Percentiles rank a stretch among this genome's conserved stretches.
phyloP scores from a whole-genome alignment of 2,888 invertebrate genomes.

The Mactromeris polynyma region DNA sequence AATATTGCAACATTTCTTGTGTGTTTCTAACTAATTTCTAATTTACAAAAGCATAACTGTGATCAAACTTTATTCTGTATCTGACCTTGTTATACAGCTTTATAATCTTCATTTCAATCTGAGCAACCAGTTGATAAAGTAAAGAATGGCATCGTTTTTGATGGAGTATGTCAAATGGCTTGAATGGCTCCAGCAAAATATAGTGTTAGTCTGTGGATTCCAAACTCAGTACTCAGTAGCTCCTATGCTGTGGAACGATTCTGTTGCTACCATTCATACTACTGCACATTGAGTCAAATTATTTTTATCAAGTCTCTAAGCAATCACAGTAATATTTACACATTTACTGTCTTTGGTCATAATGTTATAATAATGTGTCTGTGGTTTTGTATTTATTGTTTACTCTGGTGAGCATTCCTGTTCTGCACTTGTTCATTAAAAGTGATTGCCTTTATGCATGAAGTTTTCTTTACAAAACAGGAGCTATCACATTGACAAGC shows the following conservation, averaged over 20 bases:
- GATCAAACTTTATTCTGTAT: not conserved
- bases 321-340: too few relatives aligned
- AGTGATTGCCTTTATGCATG: conserved; percentile 41
- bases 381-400: too few relatives aligned
- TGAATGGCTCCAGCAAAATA: too few relatives aligned
- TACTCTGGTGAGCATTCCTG: not conserved
- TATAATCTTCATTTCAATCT: not conserved
- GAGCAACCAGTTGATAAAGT: too few relatives aligned
- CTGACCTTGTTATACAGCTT: not conserved
- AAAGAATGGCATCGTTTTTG: too few relatives aligned
- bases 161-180: too few relatives aligned
- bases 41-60: not conserved
- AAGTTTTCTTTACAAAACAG: conserved; percentile 70
- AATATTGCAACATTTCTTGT: not conserved
- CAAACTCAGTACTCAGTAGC: too few relatives aligned
- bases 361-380: too few relatives aligned
- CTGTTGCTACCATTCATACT: not conserved
- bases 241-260: not conserved
- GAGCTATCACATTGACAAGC: conserved; percentile 77
- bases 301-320: too few relatives aligned
- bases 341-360: too few relatives aligned
- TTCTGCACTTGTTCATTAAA: conserved; percentile 20
- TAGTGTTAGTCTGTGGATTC: too few relatives aligned
- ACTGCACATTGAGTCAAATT: not conserved
- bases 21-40: conserved; percentile 1